Conservation (phyloP, 1,140 invertebrate genomes). For the Lordiphosa mommai region DNA sequence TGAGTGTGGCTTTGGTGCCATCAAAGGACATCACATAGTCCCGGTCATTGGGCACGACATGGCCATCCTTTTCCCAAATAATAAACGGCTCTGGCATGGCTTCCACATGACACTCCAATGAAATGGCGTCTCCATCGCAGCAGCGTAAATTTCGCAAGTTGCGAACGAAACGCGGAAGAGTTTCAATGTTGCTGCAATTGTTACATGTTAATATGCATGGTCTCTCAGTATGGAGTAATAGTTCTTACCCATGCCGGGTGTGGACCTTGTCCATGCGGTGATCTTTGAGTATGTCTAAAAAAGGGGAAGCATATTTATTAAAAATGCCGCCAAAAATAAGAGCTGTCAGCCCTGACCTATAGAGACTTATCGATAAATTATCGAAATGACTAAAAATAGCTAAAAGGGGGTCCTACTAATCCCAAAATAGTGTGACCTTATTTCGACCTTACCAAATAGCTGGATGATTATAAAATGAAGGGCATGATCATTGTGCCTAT, state of each 20-base stretch:
- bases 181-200: constrained; percentile 85
- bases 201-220: neutral
- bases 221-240: neutral
- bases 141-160: constrained; percentile 88
- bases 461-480: constrained; percentile 22
- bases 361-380: too few species aligned
- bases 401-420: too few species aligned
- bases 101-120: constrained; percentile 87
- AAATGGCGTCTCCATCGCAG: constrained; percentile 89
- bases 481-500: constrained; percentile 68
- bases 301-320: neutral
- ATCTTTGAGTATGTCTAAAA: constrained; percentile 68
- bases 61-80: constrained; percentile 90
- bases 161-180: constrained; percentile 85
- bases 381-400: too few species aligned
- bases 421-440: too few species aligned
- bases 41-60: constrained; percentile 82
- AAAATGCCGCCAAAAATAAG: neutral
- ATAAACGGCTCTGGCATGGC: constrained; percentile 85
- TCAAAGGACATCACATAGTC: constrained; percentile 85
- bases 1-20: constrained; percentile 84
- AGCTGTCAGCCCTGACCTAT: neutral
- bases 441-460: neutral
- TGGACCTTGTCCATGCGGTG: constrained; percentile 77
- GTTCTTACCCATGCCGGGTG: constrained; percentile 78